Evolutionary conservation across 2,113 vertebrate genomes (phyloP).

Genomic region (Rhinoderma darwinii): DNA sequence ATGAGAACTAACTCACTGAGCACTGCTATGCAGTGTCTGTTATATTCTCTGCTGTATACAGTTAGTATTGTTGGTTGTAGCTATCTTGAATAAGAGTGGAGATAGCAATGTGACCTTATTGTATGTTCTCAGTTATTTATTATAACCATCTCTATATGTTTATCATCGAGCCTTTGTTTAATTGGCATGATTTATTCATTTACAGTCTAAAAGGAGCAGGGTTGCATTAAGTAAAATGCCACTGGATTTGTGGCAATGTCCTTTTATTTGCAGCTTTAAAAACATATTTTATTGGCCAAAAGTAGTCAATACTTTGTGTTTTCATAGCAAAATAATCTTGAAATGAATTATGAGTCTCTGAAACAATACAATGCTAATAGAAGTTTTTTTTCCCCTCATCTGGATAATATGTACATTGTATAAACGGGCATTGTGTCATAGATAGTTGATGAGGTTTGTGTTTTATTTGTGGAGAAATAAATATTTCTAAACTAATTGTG

Average conservation of each 20-base stretch:
- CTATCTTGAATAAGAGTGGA: background rate
- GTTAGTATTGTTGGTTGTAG: background rate
- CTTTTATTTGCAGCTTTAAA: constrained; percentile 41
- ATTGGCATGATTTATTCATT: constrained; percentile 36
- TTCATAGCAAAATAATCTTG: background rate
- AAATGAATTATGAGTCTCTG: background rate
- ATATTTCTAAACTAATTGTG: background rate
- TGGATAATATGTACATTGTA: background rate
- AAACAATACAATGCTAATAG: background rate
- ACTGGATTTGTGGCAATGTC: constrained; percentile 30
- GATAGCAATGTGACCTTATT: constrained; percentile 19
- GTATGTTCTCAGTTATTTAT: background rate
- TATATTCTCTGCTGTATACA: background rate
- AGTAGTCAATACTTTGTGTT: constrained; percentile 38
- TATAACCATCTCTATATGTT: background rate
- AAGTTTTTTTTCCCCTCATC: background rate
- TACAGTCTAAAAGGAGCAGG: background rate
- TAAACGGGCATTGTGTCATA: background rate
- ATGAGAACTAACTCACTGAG: background rate
- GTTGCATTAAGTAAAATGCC: constrained; percentile 4
- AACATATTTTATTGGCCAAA: constrained; percentile 2
- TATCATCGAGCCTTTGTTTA: constrained; percentile 2
- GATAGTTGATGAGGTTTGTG: background rate
- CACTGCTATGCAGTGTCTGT: background rate
- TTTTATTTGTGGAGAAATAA: background rate